Base-by-base conservation (phyloP, 2,797 vertebrate species). In the Pseudopleuronectes americanus region DNA sequence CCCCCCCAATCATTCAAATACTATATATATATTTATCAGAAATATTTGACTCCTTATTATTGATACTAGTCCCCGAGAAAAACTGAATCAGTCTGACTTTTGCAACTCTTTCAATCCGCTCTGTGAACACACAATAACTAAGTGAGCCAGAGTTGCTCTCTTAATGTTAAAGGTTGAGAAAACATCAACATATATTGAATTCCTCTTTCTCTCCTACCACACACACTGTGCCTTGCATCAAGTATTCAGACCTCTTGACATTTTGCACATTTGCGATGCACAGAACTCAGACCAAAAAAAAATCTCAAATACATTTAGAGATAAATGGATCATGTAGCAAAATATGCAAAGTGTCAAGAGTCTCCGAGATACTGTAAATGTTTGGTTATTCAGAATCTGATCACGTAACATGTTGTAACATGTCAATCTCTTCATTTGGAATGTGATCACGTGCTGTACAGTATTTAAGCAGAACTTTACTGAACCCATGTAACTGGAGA, bases 211-310 rank as follows among this genome's bases (percentile, higher is more conserved):
- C 19, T 61, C 28, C 47, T 55, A 69, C 14, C 48, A n/a, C 22
- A 63, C 68, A 62, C 49, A 31, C 31, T 73, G 55, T 26, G 6
- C 38, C 36, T 47, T 22, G 17, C 24, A 28, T 60, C 10, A 43
- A 79, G 38, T 45, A 76, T 55, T 84, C 53, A 68, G 69, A 74
- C 81, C 83, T 80, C n/a, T 59, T 84, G 77, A 84, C 79, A 77
- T 83, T 73, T 59, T 57, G 53, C 55, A 64, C 6, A 77, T 68
- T 69, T 63, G 26, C 33, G 66, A 66, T 41, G 49, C 71, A 58
- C 62, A 77, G 14, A 71, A 73, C 61, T 52, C 12, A 24, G 17
- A 52, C 22, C 6, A 43, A 19, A 45, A 47, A 47, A 54, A 52
- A 47, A 48, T 9, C 28, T 48, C 13, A 62, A 71, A 80, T 57